Percentiles rank a stretch among this genome's conserved stretches.
These are phyloP conservation scores for Typhlomys cinereus DNA, from an alignment of 2,113 vertebrate species.

Conservation along the genomic window DNA sequence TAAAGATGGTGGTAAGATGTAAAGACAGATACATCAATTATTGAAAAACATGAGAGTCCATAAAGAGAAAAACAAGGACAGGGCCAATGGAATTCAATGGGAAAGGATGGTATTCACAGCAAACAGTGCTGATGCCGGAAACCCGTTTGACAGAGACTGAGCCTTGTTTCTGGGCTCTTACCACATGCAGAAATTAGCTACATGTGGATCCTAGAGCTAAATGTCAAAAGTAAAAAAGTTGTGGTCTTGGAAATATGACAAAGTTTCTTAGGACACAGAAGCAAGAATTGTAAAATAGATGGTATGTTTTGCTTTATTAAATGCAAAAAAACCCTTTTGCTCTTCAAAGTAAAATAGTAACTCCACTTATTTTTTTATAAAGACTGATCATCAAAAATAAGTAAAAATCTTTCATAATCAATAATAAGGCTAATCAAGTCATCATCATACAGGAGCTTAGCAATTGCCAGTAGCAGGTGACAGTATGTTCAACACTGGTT, in stretches of 20 bases:
- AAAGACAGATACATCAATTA: background rate
- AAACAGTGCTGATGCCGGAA: background rate
- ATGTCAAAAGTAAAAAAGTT: slow-evolving; percentile 1
- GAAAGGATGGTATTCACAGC: background rate
- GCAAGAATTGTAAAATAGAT: background rate
- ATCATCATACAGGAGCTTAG: no score
- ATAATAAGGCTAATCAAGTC: background rate
- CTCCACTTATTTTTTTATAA: background rate
- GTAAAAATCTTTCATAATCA: background rate
- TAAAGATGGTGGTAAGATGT: background rate
- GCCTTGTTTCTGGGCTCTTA: background rate
- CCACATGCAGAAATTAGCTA: background rate
- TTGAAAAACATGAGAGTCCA: background rate
- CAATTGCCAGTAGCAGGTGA: no score
- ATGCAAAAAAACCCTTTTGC: background rate
- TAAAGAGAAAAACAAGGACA: background rate
- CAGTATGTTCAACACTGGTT: background rate
- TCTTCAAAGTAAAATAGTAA: background rate
- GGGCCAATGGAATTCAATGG: background rate
- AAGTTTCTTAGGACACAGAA: background rate
- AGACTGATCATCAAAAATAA: background rate
- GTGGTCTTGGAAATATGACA: background rate
- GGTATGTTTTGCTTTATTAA: background rate
- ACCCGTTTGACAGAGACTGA: background rate
- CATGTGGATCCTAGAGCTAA: background rate